These are phyloP conservation scores for Mycetomoellerius zeteki DNA, from an alignment of 1,140 invertebrate species.

Conservation along the genomic window DNA sequence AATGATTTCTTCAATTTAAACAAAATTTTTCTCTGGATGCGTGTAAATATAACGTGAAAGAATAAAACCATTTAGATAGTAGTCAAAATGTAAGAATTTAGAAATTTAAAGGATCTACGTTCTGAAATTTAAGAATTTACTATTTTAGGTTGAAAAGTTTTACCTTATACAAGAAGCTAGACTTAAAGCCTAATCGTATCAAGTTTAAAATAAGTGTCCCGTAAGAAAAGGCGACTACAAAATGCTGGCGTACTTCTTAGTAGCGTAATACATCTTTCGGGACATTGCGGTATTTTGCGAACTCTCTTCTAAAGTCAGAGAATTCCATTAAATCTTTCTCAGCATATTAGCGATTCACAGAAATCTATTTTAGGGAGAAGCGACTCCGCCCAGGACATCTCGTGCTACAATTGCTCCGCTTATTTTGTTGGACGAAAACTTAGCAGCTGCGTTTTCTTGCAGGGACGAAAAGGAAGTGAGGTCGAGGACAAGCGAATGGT, in stretches of 20 bases:
- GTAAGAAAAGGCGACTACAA: constrained; percentile 22
- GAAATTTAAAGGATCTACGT: background rate
- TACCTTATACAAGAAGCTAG: background rate
- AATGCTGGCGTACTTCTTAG: constrained; percentile 36
- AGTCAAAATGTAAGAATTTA: background rate
- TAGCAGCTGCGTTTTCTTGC: constrained; percentile 7
- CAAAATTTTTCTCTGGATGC: too few species aligned
- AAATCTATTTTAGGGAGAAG: constrained; percentile 37
- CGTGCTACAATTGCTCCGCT: constrained; percentile 56
- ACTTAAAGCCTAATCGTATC: background rate
- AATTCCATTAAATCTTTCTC: constrained; percentile 54
- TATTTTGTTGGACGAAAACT: constrained; percentile 55
- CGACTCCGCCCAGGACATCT: constrained; percentile 59
- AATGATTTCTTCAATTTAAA: too few species aligned
- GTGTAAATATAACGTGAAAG: background rate
- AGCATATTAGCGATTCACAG: constrained; percentile 53
- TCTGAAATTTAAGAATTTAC: background rate
- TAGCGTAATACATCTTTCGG: constrained; percentile 20
- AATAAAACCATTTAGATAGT: background rate
- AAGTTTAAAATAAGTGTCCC: background rate
- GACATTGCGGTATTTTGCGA: constrained; percentile 2
- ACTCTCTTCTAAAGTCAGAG: constrained; percentile 23
- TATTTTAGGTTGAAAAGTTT: background rate
- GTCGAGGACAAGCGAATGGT: background rate
- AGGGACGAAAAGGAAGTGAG: too few species aligned